phyloP scores from a whole-genome alignment of 1,140 invertebrate species.

The Camponotus pennsylvanicus region DNA sequence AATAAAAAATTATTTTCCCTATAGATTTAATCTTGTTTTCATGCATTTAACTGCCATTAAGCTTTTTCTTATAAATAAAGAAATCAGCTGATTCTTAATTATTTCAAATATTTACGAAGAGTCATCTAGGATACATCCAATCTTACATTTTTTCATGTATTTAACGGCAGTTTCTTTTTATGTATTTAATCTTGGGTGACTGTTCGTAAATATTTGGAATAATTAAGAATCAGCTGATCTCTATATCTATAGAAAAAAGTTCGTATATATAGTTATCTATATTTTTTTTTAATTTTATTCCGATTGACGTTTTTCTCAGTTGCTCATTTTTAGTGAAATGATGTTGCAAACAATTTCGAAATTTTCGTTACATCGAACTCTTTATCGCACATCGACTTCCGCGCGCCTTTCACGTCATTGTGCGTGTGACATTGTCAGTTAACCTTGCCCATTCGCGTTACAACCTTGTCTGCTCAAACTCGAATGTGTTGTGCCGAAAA shows the following conservation, averaged over 20 bases:
- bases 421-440: constrained; percentile 49
- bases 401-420: not conserved
- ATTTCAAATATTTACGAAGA: too few relatives aligned
- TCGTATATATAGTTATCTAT: not conserved
- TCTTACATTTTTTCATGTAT: too few relatives aligned
- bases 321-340: not conserved
- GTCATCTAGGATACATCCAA: too few relatives aligned
- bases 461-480: constrained; percentile 65
- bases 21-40: too few relatives aligned
- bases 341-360: constrained; percentile 9
- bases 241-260: not conserved
- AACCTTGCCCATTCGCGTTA: constrained; percentile 52
- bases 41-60: too few relatives aligned
- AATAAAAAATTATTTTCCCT: too few relatives aligned
- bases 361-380: not conserved
- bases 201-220: not conserved
- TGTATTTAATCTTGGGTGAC: too few relatives aligned
- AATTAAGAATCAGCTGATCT: not conserved
- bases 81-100: too few relatives aligned
- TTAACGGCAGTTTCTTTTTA: too few relatives aligned
- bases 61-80: too few relatives aligned
- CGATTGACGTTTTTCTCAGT: not conserved
- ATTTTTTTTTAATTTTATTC: not conserved
- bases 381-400: constrained; percentile 36
- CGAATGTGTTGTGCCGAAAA: constrained; percentile 8